These are phyloP conservation scores for Drosophila parabipectinata DNA, from an alignment of 1,140 invertebrate species.

Conservation along the genomic window DNA sequence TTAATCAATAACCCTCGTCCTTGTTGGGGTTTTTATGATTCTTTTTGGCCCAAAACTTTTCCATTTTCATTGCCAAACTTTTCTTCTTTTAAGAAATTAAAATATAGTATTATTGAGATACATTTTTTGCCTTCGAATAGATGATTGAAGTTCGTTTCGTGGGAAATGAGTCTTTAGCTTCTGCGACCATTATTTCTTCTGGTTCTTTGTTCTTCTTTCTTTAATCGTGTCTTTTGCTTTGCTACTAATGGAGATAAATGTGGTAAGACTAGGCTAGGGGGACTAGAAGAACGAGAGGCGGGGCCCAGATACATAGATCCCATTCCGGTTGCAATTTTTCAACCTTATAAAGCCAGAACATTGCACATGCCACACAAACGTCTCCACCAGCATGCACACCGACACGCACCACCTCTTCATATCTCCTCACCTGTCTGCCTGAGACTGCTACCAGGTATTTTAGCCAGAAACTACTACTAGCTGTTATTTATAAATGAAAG, in stretches of 20 bases:
- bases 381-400: background rate
- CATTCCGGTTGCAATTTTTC: constrained; percentile 78
- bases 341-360: constrained; percentile 67
- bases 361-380: constrained; percentile 48
- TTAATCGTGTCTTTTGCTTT: constrained; percentile 26
- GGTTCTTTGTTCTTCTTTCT: constrained; percentile 12
- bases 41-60: constrained; percentile 21
- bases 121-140: background rate
- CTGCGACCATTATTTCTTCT: constrained; percentile 8
- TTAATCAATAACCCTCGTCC: constrained; percentile 27
- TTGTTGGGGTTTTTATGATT: constrained; percentile 2
- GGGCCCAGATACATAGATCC: constrained; percentile 26
- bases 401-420: constrained; percentile 20
- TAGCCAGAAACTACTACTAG: constrained; percentile 17
- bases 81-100: background rate
- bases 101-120: too few relatives aligned
- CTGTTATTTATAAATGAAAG: constrained; percentile 63
- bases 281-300: constrained; percentile 12
- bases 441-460: constrained; percentile 7
- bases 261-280: constrained; percentile 8
- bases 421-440: constrained; percentile 27
- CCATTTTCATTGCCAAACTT: constrained; percentile 10
- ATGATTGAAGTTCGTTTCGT: background rate
- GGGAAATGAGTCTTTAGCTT: background rate
- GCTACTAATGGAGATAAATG: constrained; percentile 42